Percentiles rank a stretch among this genome's conserved stretches.
Evolutionary conservation across 2,113 vertebrate genomes (phyloP).

Genomic region (Mus musculus): GRCm39 chr7:81918501-81919000

Average conservation of each 20-base stretch:
- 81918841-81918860: background rate
- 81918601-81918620: too few relatives aligned
- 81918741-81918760: background rate
- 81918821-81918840: too few relatives aligned
- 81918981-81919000: background rate
- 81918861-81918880: background rate
- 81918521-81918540: background rate
- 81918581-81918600: too few relatives aligned
- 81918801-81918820: background rate
- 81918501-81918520: background rate
- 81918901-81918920: background rate
- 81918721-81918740: background rate
- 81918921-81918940: background rate
- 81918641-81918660: background rate
- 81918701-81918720: background rate
- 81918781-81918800: background rate
- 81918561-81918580: background rate
- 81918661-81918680: background rate
- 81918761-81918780: background rate
- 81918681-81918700: background rate
- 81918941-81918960: background rate
- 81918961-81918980: background rate
- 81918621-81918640: background rate
- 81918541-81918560: background rate
- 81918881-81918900: fast-evolving